A percentile compares a stretch with the other conserved stretches of the same genome.
Evolutionary conservation across 2,888 invertebrate genomes (phyloP).

Genomic region (Platerodrilus igneus): DNA sequence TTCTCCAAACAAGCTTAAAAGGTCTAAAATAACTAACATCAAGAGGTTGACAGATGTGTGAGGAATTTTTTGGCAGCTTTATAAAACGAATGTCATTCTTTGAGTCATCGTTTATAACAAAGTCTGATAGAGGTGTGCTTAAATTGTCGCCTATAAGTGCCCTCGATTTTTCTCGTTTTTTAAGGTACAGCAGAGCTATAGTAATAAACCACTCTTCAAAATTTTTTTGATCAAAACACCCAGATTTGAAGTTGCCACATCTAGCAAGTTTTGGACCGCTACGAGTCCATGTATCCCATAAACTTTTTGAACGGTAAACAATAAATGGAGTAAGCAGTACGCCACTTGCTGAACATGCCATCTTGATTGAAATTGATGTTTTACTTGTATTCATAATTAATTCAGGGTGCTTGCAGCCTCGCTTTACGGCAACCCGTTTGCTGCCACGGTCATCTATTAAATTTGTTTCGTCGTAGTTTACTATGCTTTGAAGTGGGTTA

Average conservation of each 20-base stretch:
- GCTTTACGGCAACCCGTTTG: background rate
- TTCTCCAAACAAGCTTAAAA: constrained; percentile 32
- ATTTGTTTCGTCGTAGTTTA: background rate
- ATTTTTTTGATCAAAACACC: constrained; percentile 6
- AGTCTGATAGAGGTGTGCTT: constrained; percentile 21
- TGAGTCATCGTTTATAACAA: constrained; percentile 28
- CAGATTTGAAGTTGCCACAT: constrained; percentile 3
- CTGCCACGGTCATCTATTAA: background rate
- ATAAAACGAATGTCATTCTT: constrained; percentile 39
- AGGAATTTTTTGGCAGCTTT: constrained; percentile 34
- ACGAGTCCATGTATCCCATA: constrained; percentile 8
- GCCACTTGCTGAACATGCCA: background rate
- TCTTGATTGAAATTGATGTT: background rate
- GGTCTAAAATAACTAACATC: constrained; percentile 35
- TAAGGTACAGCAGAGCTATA: constrained; percentile 28
- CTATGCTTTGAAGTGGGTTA: no score
- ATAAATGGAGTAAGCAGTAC: constrained; percentile 1
- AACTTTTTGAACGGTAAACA: background rate
- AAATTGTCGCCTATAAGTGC: constrained; percentile 39
- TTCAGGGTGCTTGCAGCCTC: constrained; percentile 4
- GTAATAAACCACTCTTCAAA: constrained; percentile 7
- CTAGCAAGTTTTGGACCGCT: constrained; percentile 2
- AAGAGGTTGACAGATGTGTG: constrained; percentile 34
- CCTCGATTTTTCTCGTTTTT: constrained; percentile 28
- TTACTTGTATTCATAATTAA: background rate